Evolutionary conservation across 2,113 vertebrate species (phyloP).

Genomic region (Murina feae): DNA sequence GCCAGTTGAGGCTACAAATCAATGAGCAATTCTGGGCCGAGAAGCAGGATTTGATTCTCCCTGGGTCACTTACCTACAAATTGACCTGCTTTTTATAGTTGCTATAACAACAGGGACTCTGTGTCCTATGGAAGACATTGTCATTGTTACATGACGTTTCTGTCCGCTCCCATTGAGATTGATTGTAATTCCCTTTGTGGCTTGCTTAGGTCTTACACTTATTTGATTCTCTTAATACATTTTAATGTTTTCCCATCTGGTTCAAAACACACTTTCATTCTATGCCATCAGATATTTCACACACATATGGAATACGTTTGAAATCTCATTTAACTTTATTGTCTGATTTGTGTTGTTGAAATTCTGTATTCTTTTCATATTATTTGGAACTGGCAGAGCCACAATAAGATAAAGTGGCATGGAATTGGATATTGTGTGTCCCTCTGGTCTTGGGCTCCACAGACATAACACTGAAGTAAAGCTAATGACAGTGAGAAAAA

Average conservation of each 20-base stretch:
- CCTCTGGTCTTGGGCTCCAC: background rate
- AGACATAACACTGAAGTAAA: background rate
- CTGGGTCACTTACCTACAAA: background rate
- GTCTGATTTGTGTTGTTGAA: background rate
- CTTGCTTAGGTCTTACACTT: background rate
- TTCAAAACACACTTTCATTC: background rate
- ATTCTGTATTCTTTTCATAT: background rate
- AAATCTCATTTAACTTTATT: constrained; percentile 27
- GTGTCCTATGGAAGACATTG: background rate
- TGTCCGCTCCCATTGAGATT: background rate
- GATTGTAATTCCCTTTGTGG: background rate
- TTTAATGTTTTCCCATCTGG: constrained; percentile 8
- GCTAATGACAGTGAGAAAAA: background rate
- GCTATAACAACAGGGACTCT: background rate
- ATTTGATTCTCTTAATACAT: background rate
- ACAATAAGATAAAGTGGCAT: background rate
- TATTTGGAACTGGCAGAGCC: background rate
- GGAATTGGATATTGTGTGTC: background rate
- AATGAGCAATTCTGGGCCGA: background rate
- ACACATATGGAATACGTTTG: background rate
- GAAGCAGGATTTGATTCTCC: background rate
- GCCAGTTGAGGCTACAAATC: background rate
- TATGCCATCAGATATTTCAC: background rate
- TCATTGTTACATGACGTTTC: background rate
- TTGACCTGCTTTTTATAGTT: background rate